Evolutionary conservation across 1,140 invertebrate species (phyloP).

Genomic region (Heliconius hermathena): DNA sequence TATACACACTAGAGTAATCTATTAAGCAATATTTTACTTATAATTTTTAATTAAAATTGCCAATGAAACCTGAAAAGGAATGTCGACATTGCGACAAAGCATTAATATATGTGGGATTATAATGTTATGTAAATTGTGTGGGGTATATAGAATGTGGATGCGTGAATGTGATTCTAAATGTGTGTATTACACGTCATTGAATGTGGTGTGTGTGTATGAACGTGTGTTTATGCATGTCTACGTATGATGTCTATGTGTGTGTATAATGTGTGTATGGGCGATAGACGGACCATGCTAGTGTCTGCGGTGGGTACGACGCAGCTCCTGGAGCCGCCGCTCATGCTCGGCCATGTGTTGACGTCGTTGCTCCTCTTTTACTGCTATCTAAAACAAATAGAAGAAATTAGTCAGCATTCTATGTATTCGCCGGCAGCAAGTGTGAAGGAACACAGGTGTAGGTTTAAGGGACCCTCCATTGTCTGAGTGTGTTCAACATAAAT

Average conservation of each 20-base stretch:
- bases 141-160: neutral
- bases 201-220: constrained; percentile 39
- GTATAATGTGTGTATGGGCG: constrained; percentile 38
- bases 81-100: constrained; percentile 48
- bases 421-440: too few species aligned
- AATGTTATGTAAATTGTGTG: constrained; percentile 23
- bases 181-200: neutral
- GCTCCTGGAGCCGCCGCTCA: constrained; percentile 88
- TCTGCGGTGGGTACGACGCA: constrained; percentile 80
- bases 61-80: constrained; percentile 59
- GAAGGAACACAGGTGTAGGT: too few species aligned
- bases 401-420: neutral
- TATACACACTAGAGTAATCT: constrained; percentile 37
- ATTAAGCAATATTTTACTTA: constrained; percentile 41
- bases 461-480: too few species aligned
- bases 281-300: constrained; percentile 78
- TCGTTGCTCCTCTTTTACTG: constrained; percentile 92
- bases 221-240: constrained; percentile 29
- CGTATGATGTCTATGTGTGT: neutral
- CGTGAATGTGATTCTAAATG: neutral
- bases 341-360: constrained; percentile 93
- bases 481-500: too few species aligned
- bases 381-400: constrained; percentile 84
- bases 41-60: constrained; percentile 30
- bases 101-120: constrained; percentile 42